A percentile compares a stretch with the other conserved stretches of the same genome.
Conservation (phyloP, 2,797 vertebrate genomes). For the Enteromius paludinosus region DNA sequence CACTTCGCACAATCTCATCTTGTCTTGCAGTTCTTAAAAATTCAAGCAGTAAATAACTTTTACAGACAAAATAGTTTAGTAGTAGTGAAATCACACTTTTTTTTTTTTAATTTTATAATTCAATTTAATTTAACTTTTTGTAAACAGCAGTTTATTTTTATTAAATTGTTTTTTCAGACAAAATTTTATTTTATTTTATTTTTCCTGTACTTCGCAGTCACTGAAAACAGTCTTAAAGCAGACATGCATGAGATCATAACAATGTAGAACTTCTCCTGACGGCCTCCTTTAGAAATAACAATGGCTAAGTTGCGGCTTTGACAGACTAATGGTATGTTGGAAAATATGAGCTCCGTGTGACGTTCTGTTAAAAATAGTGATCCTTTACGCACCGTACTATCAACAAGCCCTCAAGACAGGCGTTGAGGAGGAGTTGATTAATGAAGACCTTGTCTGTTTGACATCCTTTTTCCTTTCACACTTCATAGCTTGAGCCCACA, state of each 20-base stretch:
- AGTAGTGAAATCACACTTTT: not conserved
- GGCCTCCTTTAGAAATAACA: slow-evolving; percentile 37
- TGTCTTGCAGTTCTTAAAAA: slow-evolving; percentile 35
- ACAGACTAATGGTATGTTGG: slow-evolving; percentile 49
- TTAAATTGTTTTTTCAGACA: not conserved
- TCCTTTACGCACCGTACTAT: slow-evolving; percentile 45
- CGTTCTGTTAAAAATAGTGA: slow-evolving; percentile 33
- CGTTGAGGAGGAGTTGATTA: slow-evolving; percentile 53
- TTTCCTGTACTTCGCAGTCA: not conserved
- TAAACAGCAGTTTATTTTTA: not conserved
- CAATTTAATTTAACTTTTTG: not conserved
- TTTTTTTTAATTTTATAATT: not conserved
- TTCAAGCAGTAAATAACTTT: slow-evolving; percentile 50
- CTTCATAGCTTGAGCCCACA: slow-evolving; percentile 46
- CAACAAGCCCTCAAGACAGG: slow-evolving; percentile 43
- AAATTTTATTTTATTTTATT: not conserved
- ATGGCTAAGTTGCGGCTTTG: slow-evolving; percentile 36
- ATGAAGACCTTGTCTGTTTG: slow-evolving; percentile 42
- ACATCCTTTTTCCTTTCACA: slow-evolving; percentile 46
- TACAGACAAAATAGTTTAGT: not conserved
- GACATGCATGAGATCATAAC: slow-evolving; percentile 17
- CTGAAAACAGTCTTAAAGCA: not conserved
- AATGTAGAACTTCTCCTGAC: slow-evolving; percentile 6
- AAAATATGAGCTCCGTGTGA: slow-evolving; percentile 33
- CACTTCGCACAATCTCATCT: slow-evolving; percentile 42